Evolutionary conservation across 1,140 invertebrate genomes (phyloP).

Genomic region (Magallana gigas): DNA sequence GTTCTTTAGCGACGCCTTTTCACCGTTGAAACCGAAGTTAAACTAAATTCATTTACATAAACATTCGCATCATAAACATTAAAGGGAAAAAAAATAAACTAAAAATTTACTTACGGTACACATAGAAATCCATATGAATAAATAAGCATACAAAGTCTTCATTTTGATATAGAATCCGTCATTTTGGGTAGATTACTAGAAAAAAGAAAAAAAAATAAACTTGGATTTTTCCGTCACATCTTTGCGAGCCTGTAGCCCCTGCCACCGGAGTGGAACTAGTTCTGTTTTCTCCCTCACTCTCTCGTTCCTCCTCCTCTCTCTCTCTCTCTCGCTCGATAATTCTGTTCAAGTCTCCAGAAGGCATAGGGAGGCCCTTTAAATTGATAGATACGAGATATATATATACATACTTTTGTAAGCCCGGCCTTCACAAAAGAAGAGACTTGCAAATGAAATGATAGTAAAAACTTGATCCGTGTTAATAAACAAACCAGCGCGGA

Average conservation of each 20-base stretch:
- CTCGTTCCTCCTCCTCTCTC: no score
- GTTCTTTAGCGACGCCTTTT: no score
- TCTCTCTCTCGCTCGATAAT: no score
- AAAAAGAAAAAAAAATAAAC: background rate
- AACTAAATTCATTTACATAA: no score
- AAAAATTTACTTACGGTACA: conserved; percentile 17
- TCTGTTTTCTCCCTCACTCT: background rate
- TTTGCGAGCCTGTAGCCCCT: background rate
- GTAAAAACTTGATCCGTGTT: conserved; percentile 33
- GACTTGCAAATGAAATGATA: conserved; percentile 23
- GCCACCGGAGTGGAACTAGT: background rate
- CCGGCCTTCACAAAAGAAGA: background rate
- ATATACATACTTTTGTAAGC: background rate
- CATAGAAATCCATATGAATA: background rate
- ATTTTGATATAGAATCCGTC: conserved; percentile 5
- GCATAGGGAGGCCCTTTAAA: background rate
- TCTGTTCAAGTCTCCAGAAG: background rate
- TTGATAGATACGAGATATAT: conserved; percentile 14
- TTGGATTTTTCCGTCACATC: conserved; percentile 2
- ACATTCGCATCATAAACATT: no score
- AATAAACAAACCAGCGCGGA: conserved; percentile 5
- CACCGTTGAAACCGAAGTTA: no score
- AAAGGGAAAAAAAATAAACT: background rate
- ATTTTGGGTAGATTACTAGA: background rate
- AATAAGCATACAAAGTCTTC: background rate